Conservation (phyloP, 2,888 invertebrate genomes). For the Tenthredo livida region DNA sequence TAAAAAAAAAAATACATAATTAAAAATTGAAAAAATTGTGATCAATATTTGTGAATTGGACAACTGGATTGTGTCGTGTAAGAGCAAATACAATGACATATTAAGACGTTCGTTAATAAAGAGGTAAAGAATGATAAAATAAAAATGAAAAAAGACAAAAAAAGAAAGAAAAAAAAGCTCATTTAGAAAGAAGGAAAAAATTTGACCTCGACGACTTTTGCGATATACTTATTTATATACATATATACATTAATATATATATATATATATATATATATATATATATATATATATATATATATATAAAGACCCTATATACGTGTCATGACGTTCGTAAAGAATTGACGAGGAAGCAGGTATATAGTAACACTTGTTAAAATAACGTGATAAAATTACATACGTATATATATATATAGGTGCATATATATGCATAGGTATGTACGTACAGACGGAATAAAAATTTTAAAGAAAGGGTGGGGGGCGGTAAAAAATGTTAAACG, state of each 20-base stretch:
- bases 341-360: background rate
- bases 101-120: conserved; percentile 6
- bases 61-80: background rate
- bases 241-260: background rate
- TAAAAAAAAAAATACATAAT: background rate
- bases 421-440: too few relatives aligned
- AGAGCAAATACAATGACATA: background rate
- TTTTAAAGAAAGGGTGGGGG: too few relatives aligned
- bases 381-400: background rate
- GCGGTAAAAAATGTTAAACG: too few relatives aligned
- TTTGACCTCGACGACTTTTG: background rate
- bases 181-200: background rate
- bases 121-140: background rate
- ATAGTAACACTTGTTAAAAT: background rate
- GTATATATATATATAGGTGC: background rate
- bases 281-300: background rate
- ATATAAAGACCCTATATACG: background rate
- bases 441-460: background rate
- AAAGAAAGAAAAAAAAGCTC: background rate
- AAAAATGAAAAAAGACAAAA: background rate
- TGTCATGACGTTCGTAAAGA: background rate
- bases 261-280: background rate
- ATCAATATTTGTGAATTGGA: background rate
- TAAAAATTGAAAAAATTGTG: background rate
- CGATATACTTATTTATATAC: background rate